A percentile compares a stretch with the other conserved stretches of the same genome.
phyloP scores from a whole-genome alignment of 1,140 invertebrate genomes.

The Pteromalus puparum region DNA sequence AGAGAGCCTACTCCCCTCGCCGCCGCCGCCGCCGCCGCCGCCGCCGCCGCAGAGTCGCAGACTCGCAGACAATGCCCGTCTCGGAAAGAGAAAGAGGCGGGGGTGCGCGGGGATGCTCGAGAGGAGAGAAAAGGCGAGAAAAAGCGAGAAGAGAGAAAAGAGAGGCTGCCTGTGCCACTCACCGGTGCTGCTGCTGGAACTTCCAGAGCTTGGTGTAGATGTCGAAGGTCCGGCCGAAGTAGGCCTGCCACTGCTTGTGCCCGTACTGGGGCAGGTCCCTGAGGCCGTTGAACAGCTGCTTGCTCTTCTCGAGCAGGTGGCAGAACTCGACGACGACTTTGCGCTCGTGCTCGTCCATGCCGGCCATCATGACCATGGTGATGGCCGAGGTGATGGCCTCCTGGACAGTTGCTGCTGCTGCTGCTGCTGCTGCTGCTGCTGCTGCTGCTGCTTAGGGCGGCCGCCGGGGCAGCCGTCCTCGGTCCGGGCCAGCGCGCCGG shows the following conservation, averaged over 20 bases:
- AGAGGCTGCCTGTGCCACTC: slow-evolving; percentile 59
- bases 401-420: not conserved
- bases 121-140: slow-evolving; percentile 44
- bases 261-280: slow-evolving; percentile 97
- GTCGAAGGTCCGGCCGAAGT: slow-evolving; percentile 98
- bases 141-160: slow-evolving; percentile 26
- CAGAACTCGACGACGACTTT: slow-evolving; percentile 98
- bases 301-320: slow-evolving; percentile 97
- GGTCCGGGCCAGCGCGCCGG: not conserved
- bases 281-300: slow-evolving; percentile 97
- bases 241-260: slow-evolving; percentile 98
- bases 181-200: slow-evolving; percentile 97
- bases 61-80: too few relatives aligned
- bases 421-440: not conserved
- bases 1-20: not conserved
- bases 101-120: too few relatives aligned
- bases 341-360: slow-evolving; percentile 90
- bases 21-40: too few relatives aligned
- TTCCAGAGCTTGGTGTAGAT: slow-evolving; percentile 99
- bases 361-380: slow-evolving; percentile 80
- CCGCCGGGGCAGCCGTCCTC: slow-evolving; percentile 5
- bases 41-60: too few relatives aligned
- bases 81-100: too few relatives aligned
- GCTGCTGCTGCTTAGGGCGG: not conserved
- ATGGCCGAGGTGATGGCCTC: not conserved